Base-by-base conservation (phyloP, 2,888 invertebrate genomes). In the Rosalia funebris region DNA sequence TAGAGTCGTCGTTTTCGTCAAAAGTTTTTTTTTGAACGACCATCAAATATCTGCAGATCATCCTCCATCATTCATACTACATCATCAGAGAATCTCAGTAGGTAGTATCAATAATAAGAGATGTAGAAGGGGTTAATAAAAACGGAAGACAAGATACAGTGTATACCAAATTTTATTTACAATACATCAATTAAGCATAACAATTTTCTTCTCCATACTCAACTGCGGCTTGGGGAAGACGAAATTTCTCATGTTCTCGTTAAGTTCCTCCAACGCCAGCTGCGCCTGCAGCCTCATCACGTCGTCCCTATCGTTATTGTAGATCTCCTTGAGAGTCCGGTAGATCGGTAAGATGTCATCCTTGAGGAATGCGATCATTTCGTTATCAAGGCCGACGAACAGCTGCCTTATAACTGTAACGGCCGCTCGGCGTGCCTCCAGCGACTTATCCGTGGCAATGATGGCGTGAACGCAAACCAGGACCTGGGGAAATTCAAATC, bases 391-490 rank as follows among this genome's bases (percentile, higher is more conserved):
- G 4, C 95, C 95, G 73, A 88, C 87, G 37, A 95, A 82, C 46
- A 95, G 79, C 70, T 90, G 85, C 34, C 89, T 86, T 63, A 91
- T 84, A n/a, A 93, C 88, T 80, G 92, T 84, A 10, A 92, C 89
- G 2, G 92, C 91, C 2, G 93, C 93, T 73, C 93, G 84, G 50
- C 93, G 84, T 32, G 92, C 91, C 79, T 92, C 90, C 1, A 87
- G 81, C 17, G 87, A 85, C 73, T 88, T 86, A 74, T 94, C 94
- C 0, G 86, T 86, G 75, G 87, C 85, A 72, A 93, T 83, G 68
- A 91, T 84, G 66, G 84, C 84, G 75, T 87, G 86, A 50, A 91
- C 85, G 75, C 91, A 91, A 16, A 86, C 83, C 52, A 93, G 82
- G 53, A 94, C 84, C 92, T 93, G 78, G 44, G 82, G 83, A 66